phyloP scores from a whole-genome alignment of 2,797 vertebrate species.

The Rousettus madagascariensis region DNA sequence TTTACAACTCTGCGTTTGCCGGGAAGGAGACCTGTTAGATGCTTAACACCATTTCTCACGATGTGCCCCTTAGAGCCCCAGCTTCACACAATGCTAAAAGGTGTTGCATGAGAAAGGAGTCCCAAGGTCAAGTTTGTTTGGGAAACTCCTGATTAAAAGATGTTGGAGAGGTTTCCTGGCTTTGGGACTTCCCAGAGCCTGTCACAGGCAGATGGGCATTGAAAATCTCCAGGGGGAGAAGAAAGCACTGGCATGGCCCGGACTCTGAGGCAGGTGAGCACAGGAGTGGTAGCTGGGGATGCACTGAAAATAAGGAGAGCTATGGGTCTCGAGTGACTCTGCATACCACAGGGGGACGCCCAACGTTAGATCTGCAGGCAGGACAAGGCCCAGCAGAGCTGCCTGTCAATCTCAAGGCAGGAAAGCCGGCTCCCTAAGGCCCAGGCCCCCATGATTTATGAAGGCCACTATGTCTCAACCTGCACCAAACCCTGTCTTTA shows the following conservation, averaged over 20 bases:
- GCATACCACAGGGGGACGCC: background rate
- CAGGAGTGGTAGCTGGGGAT: background rate
- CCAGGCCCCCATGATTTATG: background rate
- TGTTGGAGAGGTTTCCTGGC: background rate
- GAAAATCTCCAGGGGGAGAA: background rate
- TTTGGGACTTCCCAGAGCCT: background rate
- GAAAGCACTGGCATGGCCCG: background rate
- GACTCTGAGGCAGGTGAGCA: background rate
- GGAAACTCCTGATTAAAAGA: background rate
- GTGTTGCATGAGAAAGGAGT: background rate
- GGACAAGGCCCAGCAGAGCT: background rate
- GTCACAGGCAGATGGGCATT: background rate
- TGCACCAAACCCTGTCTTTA: conserved; percentile 27
- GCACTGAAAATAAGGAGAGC: background rate
- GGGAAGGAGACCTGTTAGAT: background rate
- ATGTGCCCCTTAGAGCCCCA: background rate
- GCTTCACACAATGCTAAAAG: background rate
- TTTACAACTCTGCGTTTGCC: background rate
- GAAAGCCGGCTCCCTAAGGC: background rate
- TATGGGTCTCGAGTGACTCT: background rate
- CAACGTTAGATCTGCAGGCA: background rate
- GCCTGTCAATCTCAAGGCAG: background rate
- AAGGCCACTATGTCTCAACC: background rate
- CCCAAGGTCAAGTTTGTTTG: background rate
- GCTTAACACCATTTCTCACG: background rate